These are phyloP conservation scores for Todiramphus chloris DNA, from an alignment of 2,113 vertebrate genomes.

Conservation along the genomic window DNA sequence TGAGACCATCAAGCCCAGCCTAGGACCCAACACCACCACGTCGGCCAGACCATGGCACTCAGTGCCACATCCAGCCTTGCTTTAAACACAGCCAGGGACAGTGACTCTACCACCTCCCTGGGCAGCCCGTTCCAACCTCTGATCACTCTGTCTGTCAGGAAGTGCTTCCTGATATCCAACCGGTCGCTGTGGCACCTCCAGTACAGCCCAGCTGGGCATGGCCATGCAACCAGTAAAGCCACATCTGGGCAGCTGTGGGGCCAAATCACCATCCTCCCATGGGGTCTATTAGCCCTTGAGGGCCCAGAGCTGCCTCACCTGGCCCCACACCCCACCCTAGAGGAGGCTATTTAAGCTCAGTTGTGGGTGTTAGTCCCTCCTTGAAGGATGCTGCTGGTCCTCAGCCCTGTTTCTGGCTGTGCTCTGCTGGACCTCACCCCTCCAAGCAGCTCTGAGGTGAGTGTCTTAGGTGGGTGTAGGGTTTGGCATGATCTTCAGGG, in stretches of 20 bases:
- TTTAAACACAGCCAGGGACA: too few relatives aligned
- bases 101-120: too few relatives aligned
- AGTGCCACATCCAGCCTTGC: too few relatives aligned
- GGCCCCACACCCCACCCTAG: background rate
- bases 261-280: background rate
- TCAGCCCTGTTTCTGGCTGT: rapidly evolving
- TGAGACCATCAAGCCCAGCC: too few relatives aligned
- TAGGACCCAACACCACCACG: too few relatives aligned
- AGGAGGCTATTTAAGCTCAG: background rate
- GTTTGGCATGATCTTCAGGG: background rate
- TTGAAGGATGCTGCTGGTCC: background rate
- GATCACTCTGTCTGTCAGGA: too few relatives aligned
- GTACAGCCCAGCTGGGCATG: background rate
- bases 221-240: background rate
- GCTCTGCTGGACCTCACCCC: background rate
- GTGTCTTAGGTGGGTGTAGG: background rate
- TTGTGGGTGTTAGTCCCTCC: rapidly evolving
- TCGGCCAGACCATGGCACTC: too few relatives aligned
- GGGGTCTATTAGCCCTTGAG: background rate
- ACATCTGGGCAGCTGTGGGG: background rate
- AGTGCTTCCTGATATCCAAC: too few relatives aligned
- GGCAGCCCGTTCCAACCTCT: too few relatives aligned
- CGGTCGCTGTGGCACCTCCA: background rate
- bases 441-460: background rate
- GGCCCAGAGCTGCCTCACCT: background rate